phyloP scores from a whole-genome alignment of 2,888 invertebrate genomes.

The Heteropelma amictum region DNA sequence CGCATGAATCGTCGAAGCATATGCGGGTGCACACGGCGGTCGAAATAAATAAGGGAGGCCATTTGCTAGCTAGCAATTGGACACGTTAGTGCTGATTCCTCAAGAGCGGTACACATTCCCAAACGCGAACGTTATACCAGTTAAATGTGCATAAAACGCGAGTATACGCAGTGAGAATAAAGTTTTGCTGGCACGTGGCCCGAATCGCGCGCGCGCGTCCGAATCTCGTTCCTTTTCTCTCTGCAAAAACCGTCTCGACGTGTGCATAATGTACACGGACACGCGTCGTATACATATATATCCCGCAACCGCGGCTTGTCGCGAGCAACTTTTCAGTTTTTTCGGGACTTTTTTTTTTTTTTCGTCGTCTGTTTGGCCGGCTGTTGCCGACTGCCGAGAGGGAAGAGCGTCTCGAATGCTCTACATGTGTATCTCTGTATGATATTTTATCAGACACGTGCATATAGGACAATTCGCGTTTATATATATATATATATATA shows the following conservation, averaged over 20 bases:
- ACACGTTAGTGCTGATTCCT: constrained; percentile 35
- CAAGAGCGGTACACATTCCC: neutral
- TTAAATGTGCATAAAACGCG: constrained; percentile 47
- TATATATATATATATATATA: neutral
- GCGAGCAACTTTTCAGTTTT: neutral
- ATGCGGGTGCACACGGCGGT: neutral
- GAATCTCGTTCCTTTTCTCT: constrained; percentile 17
- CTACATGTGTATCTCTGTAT: no score
- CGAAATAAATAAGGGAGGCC: constrained; percentile 28
- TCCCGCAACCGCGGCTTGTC: constrained; percentile 16
- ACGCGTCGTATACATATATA: neutral
- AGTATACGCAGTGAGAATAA: constrained; percentile 44
- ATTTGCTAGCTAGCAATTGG: constrained; percentile 38
- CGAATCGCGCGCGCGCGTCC: constrained; percentile 40
- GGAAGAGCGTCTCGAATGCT: constrained; percentile 1
- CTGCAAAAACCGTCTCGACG: constrained; percentile 27
- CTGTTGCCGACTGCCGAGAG: constrained; percentile 12
- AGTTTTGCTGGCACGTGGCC: constrained; percentile 51
- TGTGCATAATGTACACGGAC: neutral
- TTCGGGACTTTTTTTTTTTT: constrained; percentile 18
- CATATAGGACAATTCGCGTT: neutral
- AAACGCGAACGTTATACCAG: constrained; percentile 16
- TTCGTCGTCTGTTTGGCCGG: neutral
- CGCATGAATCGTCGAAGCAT: no score
- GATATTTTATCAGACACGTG: neutral